Conservation (phyloP, 2,888 invertebrate genomes). For the Dexiosoma caninum region DNA sequence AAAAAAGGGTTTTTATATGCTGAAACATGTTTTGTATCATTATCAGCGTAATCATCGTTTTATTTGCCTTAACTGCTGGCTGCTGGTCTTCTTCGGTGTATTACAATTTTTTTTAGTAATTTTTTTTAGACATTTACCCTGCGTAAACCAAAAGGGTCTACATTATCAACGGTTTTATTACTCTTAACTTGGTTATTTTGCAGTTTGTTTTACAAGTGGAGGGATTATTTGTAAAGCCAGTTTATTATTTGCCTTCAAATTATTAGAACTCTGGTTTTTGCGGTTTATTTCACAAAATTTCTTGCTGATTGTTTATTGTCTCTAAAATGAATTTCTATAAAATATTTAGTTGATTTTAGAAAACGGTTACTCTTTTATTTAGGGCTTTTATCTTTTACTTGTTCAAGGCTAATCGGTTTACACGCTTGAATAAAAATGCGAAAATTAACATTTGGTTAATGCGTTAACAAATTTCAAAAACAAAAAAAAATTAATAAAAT, state of each 20-base stretch:
- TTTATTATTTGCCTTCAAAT: constrained; percentile 73
- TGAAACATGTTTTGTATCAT: constrained; percentile 63
- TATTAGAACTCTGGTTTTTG: constrained; percentile 67
- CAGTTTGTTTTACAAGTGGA: constrained; percentile 63
- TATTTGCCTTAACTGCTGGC: constrained; percentile 57
- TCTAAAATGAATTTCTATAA: constrained; percentile 48
- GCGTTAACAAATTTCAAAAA: constrained; percentile 44
- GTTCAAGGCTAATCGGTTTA: constrained; percentile 73
- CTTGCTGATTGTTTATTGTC: constrained; percentile 39
- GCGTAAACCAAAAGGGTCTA: constrained; percentile 25
- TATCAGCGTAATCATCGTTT: constrained; percentile 68
- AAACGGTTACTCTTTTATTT: constrained; percentile 18
- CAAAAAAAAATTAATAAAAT: not conserved
- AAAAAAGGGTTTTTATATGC: constrained; percentile 41
- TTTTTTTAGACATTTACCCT: not conserved
- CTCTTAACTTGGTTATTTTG: constrained; percentile 48
- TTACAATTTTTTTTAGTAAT: not conserved
- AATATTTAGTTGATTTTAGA: constrained; percentile 62
- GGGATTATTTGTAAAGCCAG: constrained; percentile 68
- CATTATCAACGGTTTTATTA: constrained; percentile 25
- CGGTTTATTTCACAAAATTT: constrained; percentile 22
- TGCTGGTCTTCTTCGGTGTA: constrained; percentile 14
- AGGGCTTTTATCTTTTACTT: constrained; percentile 41
- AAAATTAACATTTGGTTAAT: constrained; percentile 51
- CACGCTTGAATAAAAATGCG: constrained; percentile 72